These are phyloP conservation scores for Lucilia sericata DNA, from an alignment of 1,140 invertebrate genomes.

Conservation along the genomic window DNA sequence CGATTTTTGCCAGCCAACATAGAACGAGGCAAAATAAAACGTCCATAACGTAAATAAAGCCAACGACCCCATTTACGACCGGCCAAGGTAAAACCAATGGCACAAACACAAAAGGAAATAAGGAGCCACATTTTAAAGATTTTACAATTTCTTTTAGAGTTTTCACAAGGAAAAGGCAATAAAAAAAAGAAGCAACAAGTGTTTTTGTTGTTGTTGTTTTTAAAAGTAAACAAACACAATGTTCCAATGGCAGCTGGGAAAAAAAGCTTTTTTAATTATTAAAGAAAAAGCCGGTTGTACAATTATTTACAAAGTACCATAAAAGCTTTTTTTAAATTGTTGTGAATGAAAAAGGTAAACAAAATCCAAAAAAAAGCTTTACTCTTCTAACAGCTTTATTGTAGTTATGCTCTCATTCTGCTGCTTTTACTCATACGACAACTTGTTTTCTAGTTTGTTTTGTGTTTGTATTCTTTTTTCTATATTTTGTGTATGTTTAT, in stretches of 20 bases:
- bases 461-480: neutral
- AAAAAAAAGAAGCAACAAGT: neutral
- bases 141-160: neutral
- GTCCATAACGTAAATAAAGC: conserved; percentile 63
- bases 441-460: neutral
- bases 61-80: conserved; percentile 64
- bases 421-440: neutral
- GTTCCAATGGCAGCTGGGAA: neutral
- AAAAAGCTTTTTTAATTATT: neutral
- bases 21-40: conserved; percentile 61
- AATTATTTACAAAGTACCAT: too few relatives aligned
- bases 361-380: neutral
- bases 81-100: conserved; percentile 55
- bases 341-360: neutral
- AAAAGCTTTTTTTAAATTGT: neutral
- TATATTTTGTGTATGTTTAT: neutral
- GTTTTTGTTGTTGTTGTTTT: neutral
- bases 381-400: neutral
- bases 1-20: conserved; percentile 61
- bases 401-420: neutral
- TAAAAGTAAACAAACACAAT: neutral
- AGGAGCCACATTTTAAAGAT: conserved; percentile 59
- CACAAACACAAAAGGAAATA: conserved; percentile 54
- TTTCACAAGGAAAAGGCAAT: neutral
- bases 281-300: neutral